Evolutionary conservation across 2,113 vertebrate genomes (phyloP), one percentile per base, ranked within the genome.

Genomic region (Zosterops pallidus): DNA sequence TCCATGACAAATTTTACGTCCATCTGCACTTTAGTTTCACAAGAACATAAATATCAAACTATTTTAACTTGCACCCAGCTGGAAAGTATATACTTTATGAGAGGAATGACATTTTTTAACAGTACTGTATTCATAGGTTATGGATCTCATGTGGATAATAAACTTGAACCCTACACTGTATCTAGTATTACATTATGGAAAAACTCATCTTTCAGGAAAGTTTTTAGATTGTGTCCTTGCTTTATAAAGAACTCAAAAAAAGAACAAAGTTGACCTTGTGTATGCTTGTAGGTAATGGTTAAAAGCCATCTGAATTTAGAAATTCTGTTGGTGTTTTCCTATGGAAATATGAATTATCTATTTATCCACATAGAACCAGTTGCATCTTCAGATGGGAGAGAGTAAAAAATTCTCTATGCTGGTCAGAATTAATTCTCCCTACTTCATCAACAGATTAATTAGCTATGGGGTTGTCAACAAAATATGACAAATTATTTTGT

Each of bases 31-130:
- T 96, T 65, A 96, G 65, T 85, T 70, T 75, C 84, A 74, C 37
- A 95, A 89, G 85, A 97, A 75, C 44, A 92, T 97, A 97, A 98
- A 96, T 97, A 96, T 93, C 75, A 83, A 95, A 91, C 82, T 92
- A 62, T 94, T 56, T 74, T 96, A 95, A 87, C 56, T 94, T 95
- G n/a, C 47, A 88, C 23, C 72, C 72, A 96, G 59, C 67, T 96
- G 95, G 90, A 95, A 97, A 95, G 94, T 79, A 88, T 85, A 49
- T 71, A 91, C 60, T 95, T 94, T 89, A 90, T 46, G 68, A 92
- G 78, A 75, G 94, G 80, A 89, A 94, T 83, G 80, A 89, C 79
- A 95, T 93, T 97, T 95, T 93, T 92, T 96, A 96, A 96, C n/a
- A 74, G 47, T 80, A 89, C 83, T 92, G 35, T 91, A 57, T 95